phyloP scores from a whole-genome alignment of 2,113 vertebrate species.

The Gopherus flavomarginatus region DNA sequence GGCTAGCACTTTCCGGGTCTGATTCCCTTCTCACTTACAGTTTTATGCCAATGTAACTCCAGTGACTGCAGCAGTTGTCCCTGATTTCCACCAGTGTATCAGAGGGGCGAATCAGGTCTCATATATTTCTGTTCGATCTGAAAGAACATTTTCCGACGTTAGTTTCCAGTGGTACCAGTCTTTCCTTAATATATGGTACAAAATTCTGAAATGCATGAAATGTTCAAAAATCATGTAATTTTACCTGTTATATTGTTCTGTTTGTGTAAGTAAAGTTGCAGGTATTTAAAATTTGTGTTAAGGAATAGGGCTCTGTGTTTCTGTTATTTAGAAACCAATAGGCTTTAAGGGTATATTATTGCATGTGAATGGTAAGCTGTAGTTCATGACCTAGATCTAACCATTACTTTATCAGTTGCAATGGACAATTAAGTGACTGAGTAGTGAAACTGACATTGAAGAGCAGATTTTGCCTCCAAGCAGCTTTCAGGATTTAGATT shows the following conservation, averaged over 20 bases:
- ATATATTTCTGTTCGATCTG: background rate
- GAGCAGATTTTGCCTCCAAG: conserved; percentile 86
- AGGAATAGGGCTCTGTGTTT: conserved; percentile 12
- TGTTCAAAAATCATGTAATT: conserved; percentile 2
- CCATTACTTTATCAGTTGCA: conserved; percentile 79
- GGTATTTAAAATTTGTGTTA: conserved; percentile 34
- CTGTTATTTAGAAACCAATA: conserved; percentile 42
- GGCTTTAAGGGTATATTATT: conserved; percentile 58
- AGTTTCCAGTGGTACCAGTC: background rate
- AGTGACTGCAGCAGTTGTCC: background rate
- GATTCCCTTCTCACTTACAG: background rate
- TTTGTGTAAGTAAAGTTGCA: conserved; percentile 9
- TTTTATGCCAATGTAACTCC: background rate
- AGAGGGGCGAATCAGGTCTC: background rate
- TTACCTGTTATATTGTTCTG: background rate
- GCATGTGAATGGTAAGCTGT: conserved; percentile 62
- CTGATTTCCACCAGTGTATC: rapidly evolving
- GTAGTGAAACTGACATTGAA: conserved; percentile 78
- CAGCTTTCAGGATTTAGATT: conserved; percentile 84
- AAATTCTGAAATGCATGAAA: rapidly evolving
- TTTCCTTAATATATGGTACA: background rate
- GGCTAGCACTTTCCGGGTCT: background rate
- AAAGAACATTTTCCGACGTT: background rate
- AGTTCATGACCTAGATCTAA: conserved; percentile 82
- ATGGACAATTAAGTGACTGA: conserved; percentile 81